Evolutionary conservation across 1,140 invertebrate genomes (phyloP), one percentile per base, ranked within the genome.

Genomic region (Ruditapes philippinarum): DNA sequence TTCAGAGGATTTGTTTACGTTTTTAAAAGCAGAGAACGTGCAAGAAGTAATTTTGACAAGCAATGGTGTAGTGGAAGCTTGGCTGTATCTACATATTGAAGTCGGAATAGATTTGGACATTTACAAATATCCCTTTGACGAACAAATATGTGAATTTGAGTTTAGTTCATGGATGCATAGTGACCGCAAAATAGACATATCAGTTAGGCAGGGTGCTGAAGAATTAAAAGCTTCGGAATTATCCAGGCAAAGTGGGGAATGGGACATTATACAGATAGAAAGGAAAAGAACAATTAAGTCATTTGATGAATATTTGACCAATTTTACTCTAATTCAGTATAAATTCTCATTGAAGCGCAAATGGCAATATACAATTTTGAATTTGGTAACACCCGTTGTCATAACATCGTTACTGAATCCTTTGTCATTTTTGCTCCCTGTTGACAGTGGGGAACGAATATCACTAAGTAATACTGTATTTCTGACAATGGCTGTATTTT

Each of bases 401-500:
- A 11, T 70, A 0, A 51, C 81, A 12, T 83, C 81, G 11, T 49
- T 38, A 9, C 33, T 83, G 11, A 70, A 49, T 17, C 45, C 36
- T 2, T 12, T 83, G 4, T 60, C 40, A 25, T 83, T 70, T 14
- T 19, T 83, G 7, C 49, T 83, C 36, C 81, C 62, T 19, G 45
- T 70, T 49, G 36, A 83, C 2, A n/a, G 49, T 51, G 81, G 81
- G 17, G 62, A 83, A 33, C 14, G 54, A 19, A 25, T 83, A 25
- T 49, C 81, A 22, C 62, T 57, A 5, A 70, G 28, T 49, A 33
- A 45, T 17, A 83, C 81, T 5, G 3, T 83, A 22, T 51, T 83
- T n/a, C 65, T 83, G 1, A 70, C 81, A 1, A 12, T 83, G 42
- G 62, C 60, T 12, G 81, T 83, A 38, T 70, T 83, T 51, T 60